These are phyloP conservation scores for Sinocyclocheilus maitianheensis DNA, from an alignment of 2,113 vertebrate species.

Conservation along the genomic window DNA sequence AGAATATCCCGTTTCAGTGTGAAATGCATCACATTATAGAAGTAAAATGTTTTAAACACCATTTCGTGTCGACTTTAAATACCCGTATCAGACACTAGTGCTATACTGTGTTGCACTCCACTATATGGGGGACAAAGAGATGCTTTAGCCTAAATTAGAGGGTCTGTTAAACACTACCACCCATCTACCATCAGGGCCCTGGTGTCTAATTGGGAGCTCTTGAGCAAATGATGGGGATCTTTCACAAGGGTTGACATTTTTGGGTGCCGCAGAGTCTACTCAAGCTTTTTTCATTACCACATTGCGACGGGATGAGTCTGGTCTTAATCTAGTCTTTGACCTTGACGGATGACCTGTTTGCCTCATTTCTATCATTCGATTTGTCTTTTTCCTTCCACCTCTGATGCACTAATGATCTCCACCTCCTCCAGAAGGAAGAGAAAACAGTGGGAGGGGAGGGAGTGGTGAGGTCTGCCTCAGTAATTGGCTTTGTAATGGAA, in stretches of 20 bases:
- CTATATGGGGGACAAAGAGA: slow-evolving; percentile 1
- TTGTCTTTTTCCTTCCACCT: slow-evolving; percentile 60
- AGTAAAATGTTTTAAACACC: background rate
- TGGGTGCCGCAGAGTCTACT: slow-evolving; percentile 81
- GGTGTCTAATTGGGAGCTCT: slow-evolving; percentile 78
- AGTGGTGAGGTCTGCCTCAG: slow-evolving; percentile 58
- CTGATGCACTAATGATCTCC: slow-evolving; percentile 69
- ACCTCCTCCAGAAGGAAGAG: slow-evolving; percentile 66
- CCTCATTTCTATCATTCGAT: slow-evolving; percentile 46
- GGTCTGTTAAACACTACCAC: slow-evolving; percentile 50
- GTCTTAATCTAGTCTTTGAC: slow-evolving; percentile 39
- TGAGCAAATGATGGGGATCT: slow-evolving; percentile 79
- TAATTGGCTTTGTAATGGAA: slow-evolving; percentile 81
- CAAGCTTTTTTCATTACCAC: slow-evolving; percentile 20
- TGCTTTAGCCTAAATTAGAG: slow-evolving; percentile 71
- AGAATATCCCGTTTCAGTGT: no score
- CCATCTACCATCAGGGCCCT: slow-evolving; percentile 65
- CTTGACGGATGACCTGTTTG: background rate
- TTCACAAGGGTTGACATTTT: slow-evolving; percentile 81
- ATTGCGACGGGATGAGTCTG: slow-evolving; percentile 43
- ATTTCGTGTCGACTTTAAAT: background rate
- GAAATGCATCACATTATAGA: no score
- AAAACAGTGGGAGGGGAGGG: slow-evolving; percentile 67
- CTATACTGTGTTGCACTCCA: background rate
- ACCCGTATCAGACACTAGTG: background rate